Evolutionary conservation across 92 coral and sea anemone genomes (phyloP).

Genomic region (Siderastrea radians): DNA sequence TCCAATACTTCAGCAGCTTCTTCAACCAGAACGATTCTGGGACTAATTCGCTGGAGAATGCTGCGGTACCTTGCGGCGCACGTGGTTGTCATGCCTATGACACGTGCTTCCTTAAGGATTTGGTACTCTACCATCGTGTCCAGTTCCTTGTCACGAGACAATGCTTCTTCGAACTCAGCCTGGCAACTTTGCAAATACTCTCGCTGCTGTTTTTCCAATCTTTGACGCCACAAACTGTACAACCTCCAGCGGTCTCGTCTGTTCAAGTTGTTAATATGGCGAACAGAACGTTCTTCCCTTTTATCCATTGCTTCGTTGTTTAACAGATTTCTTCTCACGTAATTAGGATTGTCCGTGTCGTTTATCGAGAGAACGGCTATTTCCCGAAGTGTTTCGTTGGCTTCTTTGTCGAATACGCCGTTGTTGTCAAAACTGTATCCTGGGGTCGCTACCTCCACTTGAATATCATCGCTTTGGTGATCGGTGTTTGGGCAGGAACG

Average conservation of each 20-base stretch:
- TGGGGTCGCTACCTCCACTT: background rate
- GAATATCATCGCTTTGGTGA: conserved; percentile 19
- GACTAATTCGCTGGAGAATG: conserved; percentile 79
- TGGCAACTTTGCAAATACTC: conserved; percentile 14
- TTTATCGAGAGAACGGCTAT: background rate
- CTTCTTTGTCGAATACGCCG: conserved; percentile 22
- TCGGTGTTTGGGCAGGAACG: background rate
- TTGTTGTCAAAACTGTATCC: conserved; percentile 24
- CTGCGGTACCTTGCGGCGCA: conserved; percentile 80
- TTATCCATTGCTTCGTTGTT: conserved; percentile 18
- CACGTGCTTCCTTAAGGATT: conserved; percentile 65
- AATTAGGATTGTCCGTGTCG: conserved; percentile 18
- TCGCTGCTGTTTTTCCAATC: conserved; percentile 60
- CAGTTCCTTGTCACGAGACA: conserved; percentile 54
- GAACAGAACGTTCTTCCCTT: background rate
- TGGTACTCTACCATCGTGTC: conserved; percentile 40
- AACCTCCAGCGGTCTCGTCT: conserved; percentile 74
- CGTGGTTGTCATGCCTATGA: conserved; percentile 83
- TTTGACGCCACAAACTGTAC: conserved; percentile 83
- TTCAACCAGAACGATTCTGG: conserved; percentile 85
- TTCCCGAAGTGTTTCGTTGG: background rate
- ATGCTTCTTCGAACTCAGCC: conserved; percentile 51
- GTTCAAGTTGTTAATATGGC: background rate
- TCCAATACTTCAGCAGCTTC: conserved; percentile 98
- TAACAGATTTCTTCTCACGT: conserved; percentile 28